Evolutionary conservation across 1,140 invertebrate species (phyloP).

Genomic region (Bombus huntii): DNA sequence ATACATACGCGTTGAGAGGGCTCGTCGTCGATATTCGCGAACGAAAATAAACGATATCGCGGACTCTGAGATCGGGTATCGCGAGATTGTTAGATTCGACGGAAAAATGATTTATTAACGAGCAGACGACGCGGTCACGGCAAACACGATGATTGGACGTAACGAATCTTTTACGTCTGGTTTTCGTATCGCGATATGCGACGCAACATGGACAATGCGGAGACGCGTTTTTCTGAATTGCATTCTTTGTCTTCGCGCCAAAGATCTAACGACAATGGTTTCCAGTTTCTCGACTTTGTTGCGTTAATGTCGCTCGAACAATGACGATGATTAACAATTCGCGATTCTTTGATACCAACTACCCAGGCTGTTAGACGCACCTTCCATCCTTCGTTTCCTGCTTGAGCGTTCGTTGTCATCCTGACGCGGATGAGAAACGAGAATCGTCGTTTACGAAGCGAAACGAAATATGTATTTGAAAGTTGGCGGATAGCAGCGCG

Average conservation of each 20-base stretch:
- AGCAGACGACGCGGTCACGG: no score
- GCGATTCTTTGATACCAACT: conserved; percentile 14
- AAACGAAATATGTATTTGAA: neutral
- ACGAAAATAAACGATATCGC: no score
- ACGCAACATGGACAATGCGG: neutral
- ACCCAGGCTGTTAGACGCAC: conserved; percentile 45
- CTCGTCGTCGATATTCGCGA: no score
- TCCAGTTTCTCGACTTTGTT: conserved; percentile 14
- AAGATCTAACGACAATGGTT: neutral
- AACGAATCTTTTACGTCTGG: no score
- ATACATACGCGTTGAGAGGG: no score
- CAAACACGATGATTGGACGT: no score
- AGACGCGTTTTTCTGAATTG: fast-evolving
- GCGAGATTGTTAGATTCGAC: no score
- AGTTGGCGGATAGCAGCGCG: neutral
- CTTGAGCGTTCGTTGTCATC: conserved; percentile 30
- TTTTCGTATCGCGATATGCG: no score
- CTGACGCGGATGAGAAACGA: neutral
- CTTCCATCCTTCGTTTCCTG: conserved; percentile 21
- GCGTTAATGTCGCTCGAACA: conserved; percentile 41
- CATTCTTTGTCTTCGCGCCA: no score
- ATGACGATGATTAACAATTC: neutral
- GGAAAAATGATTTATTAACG: no score
- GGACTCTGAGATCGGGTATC: no score
- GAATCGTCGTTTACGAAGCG: neutral